phyloP scores from a whole-genome alignment of 1,140 invertebrate species.

The Ceratina calcarata region DNA sequence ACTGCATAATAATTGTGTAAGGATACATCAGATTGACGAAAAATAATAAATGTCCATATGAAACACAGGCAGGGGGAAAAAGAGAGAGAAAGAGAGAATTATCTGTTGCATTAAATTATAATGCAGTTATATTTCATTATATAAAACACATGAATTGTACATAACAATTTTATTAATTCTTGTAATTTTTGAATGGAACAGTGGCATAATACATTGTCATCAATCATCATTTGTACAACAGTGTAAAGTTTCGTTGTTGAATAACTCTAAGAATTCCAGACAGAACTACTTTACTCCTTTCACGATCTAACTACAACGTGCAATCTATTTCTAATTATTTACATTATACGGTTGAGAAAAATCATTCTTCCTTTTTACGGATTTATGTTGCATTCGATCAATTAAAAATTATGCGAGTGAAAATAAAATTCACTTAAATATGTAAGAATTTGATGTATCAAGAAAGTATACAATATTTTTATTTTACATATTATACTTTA shows the following conservation, averaged over 20 bases:
- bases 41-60: constrained; percentile 53
- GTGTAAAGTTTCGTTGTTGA: constrained; percentile 41
- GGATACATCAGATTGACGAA: constrained; percentile 35
- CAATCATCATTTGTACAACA: constrained; percentile 40
- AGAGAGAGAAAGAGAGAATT: constrained; percentile 16
- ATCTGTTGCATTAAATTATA: constrained; percentile 52
- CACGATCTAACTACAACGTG: constrained; percentile 37
- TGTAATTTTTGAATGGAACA: constrained; percentile 54
- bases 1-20: constrained; percentile 63
- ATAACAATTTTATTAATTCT: constrained; percentile 64
- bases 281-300: not conserved
- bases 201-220: constrained; percentile 41
- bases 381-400: constrained; percentile 37
- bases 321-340: constrained; percentile 50
- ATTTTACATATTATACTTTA: no score
- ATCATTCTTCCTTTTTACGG: constrained; percentile 15
- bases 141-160: constrained; percentile 61
- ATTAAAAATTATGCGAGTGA: constrained; percentile 34
- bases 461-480: constrained; percentile 36
- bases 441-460: constrained; percentile 39
- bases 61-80: no score
- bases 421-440: constrained; percentile 45
- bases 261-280: constrained; percentile 20
- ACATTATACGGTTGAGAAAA: constrained; percentile 10
- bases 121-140: constrained; percentile 59